phyloP scores from a whole-genome alignment of 2,888 invertebrate genomes.

The Hydrotaea cyrtoneurina region DNA sequence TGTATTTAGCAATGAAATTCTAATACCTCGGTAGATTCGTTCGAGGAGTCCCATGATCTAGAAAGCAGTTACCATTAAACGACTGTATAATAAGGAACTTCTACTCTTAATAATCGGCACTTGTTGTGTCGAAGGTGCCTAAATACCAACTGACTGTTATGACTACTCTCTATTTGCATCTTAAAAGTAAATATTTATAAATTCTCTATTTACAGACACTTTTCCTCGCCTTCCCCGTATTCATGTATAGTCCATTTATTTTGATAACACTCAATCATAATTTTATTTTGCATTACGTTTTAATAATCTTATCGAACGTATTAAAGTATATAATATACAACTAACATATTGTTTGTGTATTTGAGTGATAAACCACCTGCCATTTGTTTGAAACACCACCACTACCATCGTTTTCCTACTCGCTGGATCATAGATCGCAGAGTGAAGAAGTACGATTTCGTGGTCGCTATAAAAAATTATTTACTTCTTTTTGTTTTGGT shows the following conservation, averaged over 20 bases:
- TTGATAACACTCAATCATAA: slow-evolving; percentile 26
- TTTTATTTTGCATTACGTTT: slow-evolving; percentile 9
- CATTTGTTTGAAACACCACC: neutral
- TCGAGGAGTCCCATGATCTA: too few species aligned
- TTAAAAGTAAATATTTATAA: neutral
- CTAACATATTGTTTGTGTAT: neutral
- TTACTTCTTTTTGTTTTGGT: slow-evolving; percentile 1
- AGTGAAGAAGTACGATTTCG: neutral
- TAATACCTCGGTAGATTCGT: too few species aligned
- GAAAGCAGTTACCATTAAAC: too few species aligned
- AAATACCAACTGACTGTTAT: neutral
- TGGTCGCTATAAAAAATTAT: neutral
- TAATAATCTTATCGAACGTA: slow-evolving; percentile 30
- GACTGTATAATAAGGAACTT: too few species aligned
- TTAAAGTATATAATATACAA: slow-evolving; percentile 16
- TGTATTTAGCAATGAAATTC: too few species aligned
- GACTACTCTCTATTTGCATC: neutral
- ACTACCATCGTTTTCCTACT: neutral
- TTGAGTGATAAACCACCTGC: slow-evolving; percentile 51
- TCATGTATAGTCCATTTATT: neutral
- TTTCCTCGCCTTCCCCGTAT: neutral
- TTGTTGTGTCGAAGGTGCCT: neutral
- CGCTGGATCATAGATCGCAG: neutral
- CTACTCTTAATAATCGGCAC: too few species aligned
- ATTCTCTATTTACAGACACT: neutral